Conservation (phyloP, 2,113 vertebrate genomes). For the Ardeotis arabs region DNA sequence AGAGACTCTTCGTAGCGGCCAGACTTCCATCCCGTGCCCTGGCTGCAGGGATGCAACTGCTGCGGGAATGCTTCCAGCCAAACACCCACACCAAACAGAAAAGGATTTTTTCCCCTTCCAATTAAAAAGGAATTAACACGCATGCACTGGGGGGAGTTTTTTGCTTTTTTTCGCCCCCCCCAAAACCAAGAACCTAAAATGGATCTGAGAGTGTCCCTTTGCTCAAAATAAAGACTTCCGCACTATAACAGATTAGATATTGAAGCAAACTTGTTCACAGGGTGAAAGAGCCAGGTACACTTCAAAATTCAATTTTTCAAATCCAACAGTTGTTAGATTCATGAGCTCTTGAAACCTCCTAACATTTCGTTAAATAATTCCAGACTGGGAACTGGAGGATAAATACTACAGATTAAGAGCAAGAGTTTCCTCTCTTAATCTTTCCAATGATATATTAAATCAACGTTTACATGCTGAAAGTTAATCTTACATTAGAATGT, state of each 20-base stretch:
- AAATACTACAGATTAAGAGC: slow-evolving; percentile 69
- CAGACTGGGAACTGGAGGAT: slow-evolving; percentile 49
- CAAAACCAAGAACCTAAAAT: not conserved
- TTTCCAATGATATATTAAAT: slow-evolving; percentile 64
- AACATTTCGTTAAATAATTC: not conserved
- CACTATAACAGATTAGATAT: not conserved
- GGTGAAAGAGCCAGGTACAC: not conserved
- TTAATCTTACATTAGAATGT: slow-evolving; percentile 82
- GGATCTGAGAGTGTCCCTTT: slow-evolving; percentile 44
- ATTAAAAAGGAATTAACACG: not conserved
- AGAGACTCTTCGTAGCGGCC: accelerated
- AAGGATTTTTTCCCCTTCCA: not conserved
- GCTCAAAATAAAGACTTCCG: slow-evolving; percentile 35
- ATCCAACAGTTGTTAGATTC: not conserved
- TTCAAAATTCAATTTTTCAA: not conserved
- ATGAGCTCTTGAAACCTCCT: not conserved
- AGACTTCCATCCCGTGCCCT: not conserved
- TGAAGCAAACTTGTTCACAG: not conserved
- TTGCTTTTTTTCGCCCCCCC: no score
- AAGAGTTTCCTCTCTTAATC: slow-evolving; percentile 73
- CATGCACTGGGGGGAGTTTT: not conserved
- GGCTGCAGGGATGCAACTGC: not conserved
- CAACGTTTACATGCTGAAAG: slow-evolving; percentile 74
- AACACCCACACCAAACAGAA: not conserved
- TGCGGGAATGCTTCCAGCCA: not conserved